phyloP scores from a whole-genome alignment of 2,113 vertebrate species.

The Megalops atlanticus region DNA sequence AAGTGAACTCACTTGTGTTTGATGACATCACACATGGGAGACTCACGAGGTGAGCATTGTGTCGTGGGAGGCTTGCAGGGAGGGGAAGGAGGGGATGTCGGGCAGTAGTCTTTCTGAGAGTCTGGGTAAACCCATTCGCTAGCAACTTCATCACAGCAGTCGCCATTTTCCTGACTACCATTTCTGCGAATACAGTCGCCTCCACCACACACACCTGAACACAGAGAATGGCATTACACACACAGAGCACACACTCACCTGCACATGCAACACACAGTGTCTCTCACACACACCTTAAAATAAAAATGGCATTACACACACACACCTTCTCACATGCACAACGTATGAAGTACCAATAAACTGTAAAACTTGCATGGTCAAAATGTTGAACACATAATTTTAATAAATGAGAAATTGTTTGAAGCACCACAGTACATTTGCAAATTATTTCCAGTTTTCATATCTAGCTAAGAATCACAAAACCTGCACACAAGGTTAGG shows the following conservation, averaged over 20 bases:
- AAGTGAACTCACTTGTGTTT: not conserved
- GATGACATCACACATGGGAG: constrained; percentile 10
- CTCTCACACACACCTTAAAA: not conserved
- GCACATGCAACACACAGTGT: not conserved
- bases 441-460: not conserved
- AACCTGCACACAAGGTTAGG: not conserved
- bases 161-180: constrained; percentile 50
- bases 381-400: not conserved
- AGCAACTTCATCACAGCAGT: constrained; percentile 65
- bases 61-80: fast-evolving
- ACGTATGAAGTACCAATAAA: not conserved
- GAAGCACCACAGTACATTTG: not conserved
- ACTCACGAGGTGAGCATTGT: no score
- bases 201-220: constrained; percentile 63
- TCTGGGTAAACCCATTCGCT: constrained; percentile 61
- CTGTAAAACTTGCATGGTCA: no score
- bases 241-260: not conserved
- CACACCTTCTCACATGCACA: not conserved
- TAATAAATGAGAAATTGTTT: no score
- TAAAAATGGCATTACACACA: not conserved
- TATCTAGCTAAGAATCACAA: no score
- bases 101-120: constrained; percentile 57
- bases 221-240: not conserved
- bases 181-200: constrained; percentile 61
- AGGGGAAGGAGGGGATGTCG: constrained; percentile 37